Base-by-base conservation (phyloP, 2,797 vertebrate genomes). In the Pogonophryne albipinna region DNA sequence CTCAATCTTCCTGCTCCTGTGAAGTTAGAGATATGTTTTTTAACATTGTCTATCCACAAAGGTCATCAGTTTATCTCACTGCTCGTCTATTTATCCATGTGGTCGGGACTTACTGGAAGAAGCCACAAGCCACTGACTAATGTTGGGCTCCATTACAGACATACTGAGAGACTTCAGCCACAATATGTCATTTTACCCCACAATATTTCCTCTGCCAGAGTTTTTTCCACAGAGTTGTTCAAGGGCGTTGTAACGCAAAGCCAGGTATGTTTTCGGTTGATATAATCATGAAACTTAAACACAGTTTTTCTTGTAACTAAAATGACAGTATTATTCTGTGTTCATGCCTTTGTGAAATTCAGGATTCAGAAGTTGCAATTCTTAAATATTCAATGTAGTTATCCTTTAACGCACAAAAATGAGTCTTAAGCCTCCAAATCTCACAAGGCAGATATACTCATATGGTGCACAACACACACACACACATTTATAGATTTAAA, bases 51-150 rank as follows among this genome's bases (percentile, higher is more conserved):
- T 71, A 11, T 49, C 89, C 79, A 66, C 75, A 62, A 15, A 62
- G 51, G 51, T 59, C 85, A 68, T 78, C 75, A 72, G 58, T 38
- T 70, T 51, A 68, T 74, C 65, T 81, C 69, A 7, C 70, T 66
- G 71, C 69, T 67, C 49, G 0, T 75, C 76, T 71, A 51, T 87
- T 74, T 74, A 17, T 78, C 71, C 76, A 45, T 86, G 86, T 87
- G 89, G 90, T 90, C 75, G 71, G 84, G 73, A 78, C 51, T 90
- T 91, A 90, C 87, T 85, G 88, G 89, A 89, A 91, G 76, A 86
- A 85, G 78, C 86, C 82, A 82, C 82, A 82, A 80, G 71, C 59
- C 74, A 67, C 59, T 27, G 74, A 68, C 74, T 81, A 81, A 87
- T 82, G 81, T 71, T 46, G 71, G 84, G 71, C 77, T 91, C 89